Evolutionary conservation across 2,113 vertebrate species (phyloP).

Genomic region (Phocoena sinus): DNA sequence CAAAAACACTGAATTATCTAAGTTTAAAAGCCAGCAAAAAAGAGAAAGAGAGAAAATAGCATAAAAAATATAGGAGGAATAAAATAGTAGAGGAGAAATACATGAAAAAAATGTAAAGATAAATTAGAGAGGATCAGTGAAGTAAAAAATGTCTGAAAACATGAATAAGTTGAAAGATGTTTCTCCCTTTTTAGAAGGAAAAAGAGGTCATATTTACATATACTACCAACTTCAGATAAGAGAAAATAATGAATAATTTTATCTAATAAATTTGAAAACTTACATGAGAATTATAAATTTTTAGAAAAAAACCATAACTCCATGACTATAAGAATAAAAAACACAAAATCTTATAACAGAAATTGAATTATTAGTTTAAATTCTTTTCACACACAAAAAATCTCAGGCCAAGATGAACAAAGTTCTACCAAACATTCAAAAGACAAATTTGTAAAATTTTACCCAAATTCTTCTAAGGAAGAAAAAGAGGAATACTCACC

Average conservation of each 20-base stretch:
- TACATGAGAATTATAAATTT: not conserved
- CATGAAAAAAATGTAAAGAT: not conserved
- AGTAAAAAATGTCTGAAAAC: not conserved
- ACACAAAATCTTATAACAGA: not conserved
- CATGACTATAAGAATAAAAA: not conserved
- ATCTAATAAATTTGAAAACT: not conserved
- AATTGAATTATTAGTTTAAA: conserved; percentile 6
- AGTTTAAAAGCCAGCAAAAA: not conserved
- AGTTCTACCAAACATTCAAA: not conserved
- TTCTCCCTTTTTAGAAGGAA: not conserved
- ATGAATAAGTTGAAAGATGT: not conserved
- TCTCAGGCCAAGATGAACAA: not conserved
- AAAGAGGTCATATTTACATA: not conserved
- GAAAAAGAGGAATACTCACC: not conserved
- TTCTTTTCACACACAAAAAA: not conserved
- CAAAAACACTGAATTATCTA: not conserved
- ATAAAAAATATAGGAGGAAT: not conserved
- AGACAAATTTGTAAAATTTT: not conserved
- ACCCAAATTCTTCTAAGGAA: not conserved
- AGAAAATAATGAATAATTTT: not conserved
- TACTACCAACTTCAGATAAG: not conserved
- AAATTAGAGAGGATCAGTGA: not conserved
- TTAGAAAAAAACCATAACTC: not conserved
- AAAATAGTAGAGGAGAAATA: not conserved
- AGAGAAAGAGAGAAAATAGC: not conserved